Base-by-base conservation (phyloP, 2,888 invertebrate species). In the Orthonychiurus folsomi region DNA sequence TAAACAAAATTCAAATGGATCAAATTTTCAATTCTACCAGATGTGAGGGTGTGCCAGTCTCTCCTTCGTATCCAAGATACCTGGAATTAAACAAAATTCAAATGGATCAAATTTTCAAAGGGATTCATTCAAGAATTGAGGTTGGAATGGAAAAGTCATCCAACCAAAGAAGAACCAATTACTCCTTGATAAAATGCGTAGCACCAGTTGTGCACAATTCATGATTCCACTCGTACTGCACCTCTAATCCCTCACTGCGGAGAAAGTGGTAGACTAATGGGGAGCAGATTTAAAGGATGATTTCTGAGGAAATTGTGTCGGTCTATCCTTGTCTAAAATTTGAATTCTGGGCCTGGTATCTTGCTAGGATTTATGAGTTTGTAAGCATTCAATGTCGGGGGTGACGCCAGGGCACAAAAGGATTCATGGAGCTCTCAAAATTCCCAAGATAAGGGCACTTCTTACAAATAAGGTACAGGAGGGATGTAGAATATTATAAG, bases 1-100 rank as follows among this genome's bases (percentile, higher is more conserved):
- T 21, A 37, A 37, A 37, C n/a, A n/a, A n/a, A n/a, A n/a, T n/a
- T n/a, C n/a, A n/a, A n/a, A n/a, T n/a, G n/a, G n/a, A n/a, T n/a
- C n/a, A n/a, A n/a, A n/a, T n/a, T n/a, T n/a, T n/a, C n/a, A n/a
- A n/a, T 69, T 60, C 71, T 54, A 1, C 71, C 69, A 15, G 69
- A 68, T n/a, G 69, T 71, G 50, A 69, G 55, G 59, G 69, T 69
- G 56, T 71, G 69, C 68, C 68, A 71, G 63, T 69, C 71, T 65
- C 69, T 63, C 60, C 69, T 63, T 54, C 69, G 61, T 23, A 71
- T 71, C 71, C 71, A 71, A 12, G 69, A 69, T 25, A 69, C 69
- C 68, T 69, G 54, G 1, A 50, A 60, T 47, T 15, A n/a, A n/a
- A n/a, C n/a, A n/a, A n/a, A n/a, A n/a, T n/a, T n/a, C n/a, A n/a